Evolutionary conservation across 2,113 vertebrate genomes (phyloP).

Genomic region (Mystacornis crossleyi): DNA sequence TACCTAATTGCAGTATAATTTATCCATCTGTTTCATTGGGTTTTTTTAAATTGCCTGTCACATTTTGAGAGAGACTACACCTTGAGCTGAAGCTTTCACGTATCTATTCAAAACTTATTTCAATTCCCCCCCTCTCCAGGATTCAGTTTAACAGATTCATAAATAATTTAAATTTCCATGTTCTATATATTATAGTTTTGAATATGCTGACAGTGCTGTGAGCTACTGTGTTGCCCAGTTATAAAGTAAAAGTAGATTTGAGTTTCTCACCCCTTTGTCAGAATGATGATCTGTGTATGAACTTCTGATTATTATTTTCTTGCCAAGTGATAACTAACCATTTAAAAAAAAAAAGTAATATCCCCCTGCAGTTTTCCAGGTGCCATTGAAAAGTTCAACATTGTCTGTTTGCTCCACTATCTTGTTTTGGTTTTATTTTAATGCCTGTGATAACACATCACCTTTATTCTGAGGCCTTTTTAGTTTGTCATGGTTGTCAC

Average conservation of each 20-base stretch:
- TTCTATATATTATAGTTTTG: not conserved
- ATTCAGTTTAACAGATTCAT: not conserved
- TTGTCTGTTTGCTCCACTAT: not conserved
- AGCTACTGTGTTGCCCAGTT: not conserved
- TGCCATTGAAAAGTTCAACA: not conserved
- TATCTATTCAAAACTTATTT: not conserved
- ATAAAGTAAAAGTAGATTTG: not conserved
- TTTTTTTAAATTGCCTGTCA: not conserved
- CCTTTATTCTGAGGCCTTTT: not conserved
- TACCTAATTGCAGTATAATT: not conserved
- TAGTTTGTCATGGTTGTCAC: not conserved
- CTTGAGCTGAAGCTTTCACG: not conserved
- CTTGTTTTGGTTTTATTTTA: not conserved
- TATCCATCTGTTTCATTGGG: not conserved
- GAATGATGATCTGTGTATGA: not conserved
- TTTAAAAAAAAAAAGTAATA: not conserved
- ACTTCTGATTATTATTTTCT: not conserved
- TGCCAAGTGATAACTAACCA: not conserved
- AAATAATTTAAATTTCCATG: not conserved
- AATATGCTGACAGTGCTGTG: not conserved
- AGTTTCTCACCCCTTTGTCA: not conserved
- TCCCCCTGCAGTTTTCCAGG: not conserved
- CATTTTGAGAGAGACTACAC: not conserved
- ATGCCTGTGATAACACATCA: not conserved
- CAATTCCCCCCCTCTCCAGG: rapidly evolving